A percentile compares a stretch with the other conserved stretches of the same genome.
phyloP scores from a whole-genome alignment of 1,140 invertebrate genomes.

The Apis laboriosa region DNA sequence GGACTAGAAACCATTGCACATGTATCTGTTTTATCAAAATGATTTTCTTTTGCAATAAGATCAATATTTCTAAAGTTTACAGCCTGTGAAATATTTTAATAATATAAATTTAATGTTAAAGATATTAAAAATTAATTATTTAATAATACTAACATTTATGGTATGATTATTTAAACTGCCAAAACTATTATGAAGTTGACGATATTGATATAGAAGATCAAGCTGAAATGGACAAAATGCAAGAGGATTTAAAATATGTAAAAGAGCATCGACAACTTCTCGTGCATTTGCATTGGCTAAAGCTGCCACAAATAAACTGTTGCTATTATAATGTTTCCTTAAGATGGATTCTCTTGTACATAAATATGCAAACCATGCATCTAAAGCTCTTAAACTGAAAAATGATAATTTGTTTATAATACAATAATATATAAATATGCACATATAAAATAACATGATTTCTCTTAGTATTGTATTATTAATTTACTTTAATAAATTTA shows the following conservation, averaged over 20 bases:
- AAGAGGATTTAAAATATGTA: constrained; percentile 88
- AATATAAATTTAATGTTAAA: not conserved
- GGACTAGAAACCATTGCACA: constrained; percentile 76
- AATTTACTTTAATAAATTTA: constrained; percentile 81
- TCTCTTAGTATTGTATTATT: not conserved
- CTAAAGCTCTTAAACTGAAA: constrained; percentile 88
- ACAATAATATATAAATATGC: not conserved
- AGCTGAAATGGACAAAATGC: constrained; percentile 89
- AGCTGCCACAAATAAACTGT: constrained; percentile 86
- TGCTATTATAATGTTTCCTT: constrained; percentile 89
- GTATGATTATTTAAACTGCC: constrained; percentile 84
- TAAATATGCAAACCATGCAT: constrained; percentile 92
- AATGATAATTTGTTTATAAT: constrained; percentile 5
- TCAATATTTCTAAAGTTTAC: constrained; percentile 67
- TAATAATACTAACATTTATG: constrained; percentile 76
- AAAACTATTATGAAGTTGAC: constrained; percentile 88
- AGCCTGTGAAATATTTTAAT: constrained; percentile 42
- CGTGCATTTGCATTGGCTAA: constrained; percentile 84
- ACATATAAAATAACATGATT: not conserved
- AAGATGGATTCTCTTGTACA: constrained; percentile 90
- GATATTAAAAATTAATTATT: constrained; percentile 65
- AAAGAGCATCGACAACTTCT: constrained; percentile 86
- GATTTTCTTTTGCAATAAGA: constrained; percentile 76
- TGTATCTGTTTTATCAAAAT: constrained; percentile 79
- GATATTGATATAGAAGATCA: constrained; percentile 90